phyloP scores from a whole-genome alignment of 2,113 vertebrate genomes.

The Scolopax mira region DNA sequence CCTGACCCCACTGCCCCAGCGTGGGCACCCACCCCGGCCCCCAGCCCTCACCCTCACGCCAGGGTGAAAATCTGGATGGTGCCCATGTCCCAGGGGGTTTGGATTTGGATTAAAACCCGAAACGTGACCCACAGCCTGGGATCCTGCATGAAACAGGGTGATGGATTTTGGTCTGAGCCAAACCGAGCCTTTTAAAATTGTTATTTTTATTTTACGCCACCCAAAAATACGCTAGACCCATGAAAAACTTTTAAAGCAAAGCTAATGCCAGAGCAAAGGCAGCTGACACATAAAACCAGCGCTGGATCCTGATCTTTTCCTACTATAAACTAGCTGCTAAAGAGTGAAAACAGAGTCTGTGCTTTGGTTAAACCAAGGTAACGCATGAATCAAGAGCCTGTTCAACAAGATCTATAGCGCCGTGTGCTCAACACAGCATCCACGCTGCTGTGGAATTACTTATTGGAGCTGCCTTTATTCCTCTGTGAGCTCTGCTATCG shows the following conservation, averaged over 20 bases:
- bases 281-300: not conserved
- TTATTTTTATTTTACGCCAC: not conserved
- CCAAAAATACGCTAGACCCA: not conserved
- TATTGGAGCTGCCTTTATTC: not conserved
- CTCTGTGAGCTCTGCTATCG: not conserved
- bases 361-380: not conserved
- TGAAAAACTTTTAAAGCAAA: not conserved
- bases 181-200: not conserved
- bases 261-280: not conserved
- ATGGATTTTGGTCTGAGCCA: not conserved
- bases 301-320: constrained; percentile 17
- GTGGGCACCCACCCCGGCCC: not conserved
- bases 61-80: fast-evolving
- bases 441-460: not conserved
- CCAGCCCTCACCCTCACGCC: not conserved
- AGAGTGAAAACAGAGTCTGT: constrained; percentile 5
- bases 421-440: not conserved
- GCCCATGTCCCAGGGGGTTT: not conserved
- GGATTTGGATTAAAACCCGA: not conserved
- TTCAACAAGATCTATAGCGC: not conserved
- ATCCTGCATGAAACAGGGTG: not conserved
- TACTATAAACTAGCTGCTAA: constrained; percentile 10
- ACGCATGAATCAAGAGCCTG: not conserved
- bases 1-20: too few relatives aligned
- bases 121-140: not conserved